Evolutionary conservation across 2,113 vertebrate genomes (phyloP).

Genomic region (Pseudopodoces humilis): DNA sequence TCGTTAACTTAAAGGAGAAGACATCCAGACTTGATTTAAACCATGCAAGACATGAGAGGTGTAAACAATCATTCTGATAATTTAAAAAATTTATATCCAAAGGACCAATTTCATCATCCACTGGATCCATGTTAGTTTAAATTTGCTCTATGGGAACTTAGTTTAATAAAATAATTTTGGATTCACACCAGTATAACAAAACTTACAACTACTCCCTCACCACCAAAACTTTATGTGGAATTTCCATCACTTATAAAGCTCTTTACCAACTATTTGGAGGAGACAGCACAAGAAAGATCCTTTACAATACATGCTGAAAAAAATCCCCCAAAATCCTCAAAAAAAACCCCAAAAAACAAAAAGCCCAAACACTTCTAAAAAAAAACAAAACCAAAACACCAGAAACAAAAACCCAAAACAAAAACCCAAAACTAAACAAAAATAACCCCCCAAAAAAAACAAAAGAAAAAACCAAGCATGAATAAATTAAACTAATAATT

Average conservation of each 20-base stretch:
- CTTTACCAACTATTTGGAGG: background rate
- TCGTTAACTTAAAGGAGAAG: background rate
- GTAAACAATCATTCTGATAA: background rate
- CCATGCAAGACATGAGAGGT: background rate
- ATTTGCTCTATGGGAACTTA: background rate
- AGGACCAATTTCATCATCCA: background rate
- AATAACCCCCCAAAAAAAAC: too few species aligned
- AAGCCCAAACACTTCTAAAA: background rate
- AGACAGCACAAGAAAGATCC: background rate
- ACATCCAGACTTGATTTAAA: slow-evolving; percentile 1
- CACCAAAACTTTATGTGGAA: background rate
- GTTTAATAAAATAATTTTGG: background rate
- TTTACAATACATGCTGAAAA: background rate
- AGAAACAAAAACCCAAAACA: too few species aligned
- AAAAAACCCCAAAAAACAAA: background rate
- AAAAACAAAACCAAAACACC: background rate
- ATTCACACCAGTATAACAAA: background rate
- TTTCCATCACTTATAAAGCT: background rate
- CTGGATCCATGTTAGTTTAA: background rate
- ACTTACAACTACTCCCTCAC: background rate
- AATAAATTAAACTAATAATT: background rate
- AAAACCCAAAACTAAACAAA: background rate
- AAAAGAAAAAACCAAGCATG: too few species aligned
- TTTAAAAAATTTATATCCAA: background rate
- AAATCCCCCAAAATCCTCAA: fast-evolving